These are phyloP conservation scores for Iselma pallidipennis DNA, from an alignment of 2,888 invertebrate species.

Conservation along the genomic window DNA sequence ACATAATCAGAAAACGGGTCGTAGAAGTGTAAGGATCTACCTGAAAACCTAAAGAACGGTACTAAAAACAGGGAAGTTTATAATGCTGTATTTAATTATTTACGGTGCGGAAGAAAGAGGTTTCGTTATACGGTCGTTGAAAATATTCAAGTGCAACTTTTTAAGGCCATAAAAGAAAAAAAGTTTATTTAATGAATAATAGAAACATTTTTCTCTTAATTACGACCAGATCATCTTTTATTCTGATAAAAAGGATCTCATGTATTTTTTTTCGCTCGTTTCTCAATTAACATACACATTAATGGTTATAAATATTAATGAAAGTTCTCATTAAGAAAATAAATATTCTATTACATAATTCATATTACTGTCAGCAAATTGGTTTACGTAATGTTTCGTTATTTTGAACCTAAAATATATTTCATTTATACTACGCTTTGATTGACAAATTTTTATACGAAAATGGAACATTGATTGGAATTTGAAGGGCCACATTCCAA, in stretches of 20 bases:
- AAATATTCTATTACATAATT: constrained; percentile 24
- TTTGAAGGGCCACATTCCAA: constrained; percentile 6
- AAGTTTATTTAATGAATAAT: constrained; percentile 1
- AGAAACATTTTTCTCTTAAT: constrained; percentile 2
- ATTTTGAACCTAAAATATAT: constrained; percentile 8
- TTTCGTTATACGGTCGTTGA: constrained; percentile 3
- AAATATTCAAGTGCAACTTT: neutral
- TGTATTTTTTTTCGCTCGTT: neutral
- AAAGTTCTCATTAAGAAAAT: constrained; percentile 16
- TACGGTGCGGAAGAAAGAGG: constrained; percentile 29
- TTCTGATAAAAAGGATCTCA: neutral
- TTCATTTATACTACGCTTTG: neutral
- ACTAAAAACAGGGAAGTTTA: constrained; percentile 18
- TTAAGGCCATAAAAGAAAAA: neutral
- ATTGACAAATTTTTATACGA: constrained; percentile 3
- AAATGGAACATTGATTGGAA: constrained; percentile 4
- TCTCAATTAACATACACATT: constrained; percentile 6
- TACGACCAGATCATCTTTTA: neutral
- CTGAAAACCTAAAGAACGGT: neutral
- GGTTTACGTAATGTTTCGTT: constrained; percentile 3
- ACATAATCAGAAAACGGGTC: neutral
- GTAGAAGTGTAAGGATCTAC: neutral
- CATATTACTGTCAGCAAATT: constrained; percentile 19
- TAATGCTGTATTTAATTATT: constrained; percentile 21
- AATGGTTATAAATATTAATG: constrained; percentile 23